Evolutionary conservation across 2,113 vertebrate genomes (phyloP), one percentile per base, ranked within the genome.

Genomic region (Trematomus loennbergii): DNA sequence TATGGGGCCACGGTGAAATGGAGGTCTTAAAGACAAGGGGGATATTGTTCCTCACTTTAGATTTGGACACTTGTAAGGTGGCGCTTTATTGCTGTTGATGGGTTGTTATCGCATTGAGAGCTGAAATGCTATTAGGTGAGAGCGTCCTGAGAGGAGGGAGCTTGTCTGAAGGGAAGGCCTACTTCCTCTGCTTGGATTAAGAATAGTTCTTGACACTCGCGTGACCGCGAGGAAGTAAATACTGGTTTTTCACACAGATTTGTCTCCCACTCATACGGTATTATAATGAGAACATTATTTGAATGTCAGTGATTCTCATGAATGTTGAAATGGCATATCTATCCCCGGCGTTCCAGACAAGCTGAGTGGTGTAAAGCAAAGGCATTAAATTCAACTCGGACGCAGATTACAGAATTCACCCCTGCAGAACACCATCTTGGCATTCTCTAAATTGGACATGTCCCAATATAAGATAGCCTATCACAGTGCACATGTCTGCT

Each of bases 291-390:
- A 83, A 81, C 89, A 93, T 93, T 93, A 93, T 93, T 93, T 93
- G 93, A 94, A 94, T 94, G 93, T 94, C 92, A 95, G 90, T 82
- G 91, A 91, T 93, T 93, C 90, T 94, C 91, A 95, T 95, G 92
- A 95, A 95, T 95, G 92, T 94, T 94, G 89, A 93, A 95, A 94
- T 90, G 88, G 87, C 87, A 87, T 87, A 89, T 90, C 91, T 86
- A 65, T 82, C 53, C 22, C 86, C 8, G 62, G 75, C 90, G 16
- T 84, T 86, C 79, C 82, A 8, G 84, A 94, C 95, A 94, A 91
- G 93, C 79, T 58, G n/a, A 20, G 80, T 22, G 45, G 78, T 78
- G 92, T 93, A 89, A 92, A 91, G 86, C 75, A 64, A 88, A 87
- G 89, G 87, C 86, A 93, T 94, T 93, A 92, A 91, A 93, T 93